Conservation (phyloP, 2,113 vertebrate species). For the Scomber scombrus region DNA sequence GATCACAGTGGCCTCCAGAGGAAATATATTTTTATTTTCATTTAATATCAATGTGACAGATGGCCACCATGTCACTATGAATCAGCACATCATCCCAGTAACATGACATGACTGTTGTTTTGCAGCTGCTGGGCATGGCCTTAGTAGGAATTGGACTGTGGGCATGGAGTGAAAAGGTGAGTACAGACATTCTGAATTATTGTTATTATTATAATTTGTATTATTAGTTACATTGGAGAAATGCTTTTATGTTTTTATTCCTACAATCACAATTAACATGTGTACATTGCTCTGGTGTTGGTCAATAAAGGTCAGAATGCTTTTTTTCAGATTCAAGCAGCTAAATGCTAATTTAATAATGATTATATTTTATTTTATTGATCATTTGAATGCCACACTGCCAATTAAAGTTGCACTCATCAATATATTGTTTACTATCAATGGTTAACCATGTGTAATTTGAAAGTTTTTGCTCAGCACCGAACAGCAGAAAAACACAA, state of each 20-base stretch:
- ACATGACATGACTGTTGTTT: slow-evolving; percentile 40
- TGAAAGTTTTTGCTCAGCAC: not conserved
- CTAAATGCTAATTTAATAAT: not conserved
- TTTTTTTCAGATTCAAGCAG: not conserved
- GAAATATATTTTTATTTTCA: not conserved
- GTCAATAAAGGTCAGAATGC: not conserved
- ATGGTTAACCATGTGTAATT: too few species aligned
- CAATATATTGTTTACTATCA: too few species aligned
- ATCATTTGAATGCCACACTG: not conserved
- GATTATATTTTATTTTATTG: not conserved
- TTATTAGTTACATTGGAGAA: too few species aligned
- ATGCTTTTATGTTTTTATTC: not conserved
- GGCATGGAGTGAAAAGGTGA: slow-evolving; percentile 99
- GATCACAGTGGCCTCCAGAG: not conserved
- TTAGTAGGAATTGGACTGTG: slow-evolving; percentile 96
- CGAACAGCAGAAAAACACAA: too few species aligned
- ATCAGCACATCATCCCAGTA: not conserved
- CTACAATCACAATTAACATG: too few species aligned
- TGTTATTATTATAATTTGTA: too few species aligned
- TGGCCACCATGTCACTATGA: not conserved
- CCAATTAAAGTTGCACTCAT: not conserved
- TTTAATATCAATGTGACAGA: not conserved
- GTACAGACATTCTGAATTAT: not conserved
- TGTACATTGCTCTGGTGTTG: too few species aligned
- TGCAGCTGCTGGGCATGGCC: slow-evolving; percentile 95